Evolutionary conservation across 2,888 invertebrate genomes (phyloP).

Genomic region (Endotricha flammealis): DNA sequence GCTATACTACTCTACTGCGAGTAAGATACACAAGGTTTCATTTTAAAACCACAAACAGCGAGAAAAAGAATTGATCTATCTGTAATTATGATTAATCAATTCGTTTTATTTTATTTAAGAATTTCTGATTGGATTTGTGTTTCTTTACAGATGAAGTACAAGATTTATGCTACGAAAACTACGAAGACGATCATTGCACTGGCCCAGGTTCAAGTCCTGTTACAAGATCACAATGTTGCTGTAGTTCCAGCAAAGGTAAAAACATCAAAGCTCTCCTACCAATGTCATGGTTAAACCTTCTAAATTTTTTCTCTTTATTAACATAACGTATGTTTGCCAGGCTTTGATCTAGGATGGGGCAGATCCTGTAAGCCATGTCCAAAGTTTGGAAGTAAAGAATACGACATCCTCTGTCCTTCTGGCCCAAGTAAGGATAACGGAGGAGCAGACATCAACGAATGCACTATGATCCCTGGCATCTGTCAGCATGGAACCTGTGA

Average conservation of each 20-base stretch:
- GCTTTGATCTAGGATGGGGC: slow-evolving; percentile 89
- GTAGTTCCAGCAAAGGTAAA: slow-evolving; percentile 80
- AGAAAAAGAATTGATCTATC: too few species aligned
- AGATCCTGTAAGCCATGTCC: slow-evolving; percentile 88
- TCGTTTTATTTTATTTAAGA: too few species aligned
- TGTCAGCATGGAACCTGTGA: slow-evolving; percentile 92
- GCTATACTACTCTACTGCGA: too few species aligned
- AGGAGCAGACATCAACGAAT: slow-evolving; percentile 90
- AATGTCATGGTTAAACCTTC: slow-evolving; percentile 2
- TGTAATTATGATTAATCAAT: too few species aligned
- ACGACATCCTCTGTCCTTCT: slow-evolving; percentile 85
- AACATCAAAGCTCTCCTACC: too few species aligned
- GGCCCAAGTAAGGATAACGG: slow-evolving; percentile 88
- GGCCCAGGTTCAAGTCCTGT: slow-evolving; percentile 86
- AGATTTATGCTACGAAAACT: slow-evolving; percentile 89
- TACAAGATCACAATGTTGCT: slow-evolving; percentile 92
- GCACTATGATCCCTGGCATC: slow-evolving; percentile 86
- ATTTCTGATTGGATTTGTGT: too few species aligned
- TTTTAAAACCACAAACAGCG: too few species aligned
- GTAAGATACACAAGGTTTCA: too few species aligned
- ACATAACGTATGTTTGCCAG: slow-evolving; percentile 38
- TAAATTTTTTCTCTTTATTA: not conserved
- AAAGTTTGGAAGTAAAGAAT: slow-evolving; percentile 81
- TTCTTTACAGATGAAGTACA: slow-evolving; percentile 84
- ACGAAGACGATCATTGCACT: slow-evolving; percentile 85